Percentiles rank a stretch among this genome's conserved stretches.
phyloP scores from a whole-genome alignment of 2,113 vertebrate species.

The Camelus bactrianus region DNA sequence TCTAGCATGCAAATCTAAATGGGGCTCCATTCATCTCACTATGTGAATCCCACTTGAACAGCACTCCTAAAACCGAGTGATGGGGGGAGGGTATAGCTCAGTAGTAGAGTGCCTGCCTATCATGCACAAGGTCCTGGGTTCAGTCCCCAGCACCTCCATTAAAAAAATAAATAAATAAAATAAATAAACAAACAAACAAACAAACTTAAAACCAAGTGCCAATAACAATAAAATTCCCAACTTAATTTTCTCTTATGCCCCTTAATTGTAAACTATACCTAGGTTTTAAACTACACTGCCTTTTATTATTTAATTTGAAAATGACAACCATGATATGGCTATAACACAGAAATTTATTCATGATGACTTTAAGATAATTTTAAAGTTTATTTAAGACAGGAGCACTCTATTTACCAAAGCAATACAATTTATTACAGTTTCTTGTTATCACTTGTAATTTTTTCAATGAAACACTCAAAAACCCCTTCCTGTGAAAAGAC shows the following conservation, averaged over 20 bases:
- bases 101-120: no score
- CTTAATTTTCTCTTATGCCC: constrained; percentile 2
- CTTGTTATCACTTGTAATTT: constrained; percentile 52
- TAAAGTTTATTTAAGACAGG: constrained; percentile 60
- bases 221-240: not conserved
- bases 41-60: not conserved
- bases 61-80: not conserved
- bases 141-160: no score
- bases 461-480: constrained; percentile 23
- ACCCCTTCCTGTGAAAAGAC: not conserved
- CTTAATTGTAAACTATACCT: constrained; percentile 39
- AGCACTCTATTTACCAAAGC: constrained; percentile 41
- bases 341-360: constrained; percentile 10
- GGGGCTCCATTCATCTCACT: not conserved
- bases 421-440: constrained; percentile 46
- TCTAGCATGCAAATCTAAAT: not conserved
- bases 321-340: not conserved
- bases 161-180: no score
- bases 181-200: no score
- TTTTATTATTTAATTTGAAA: constrained; percentile 20
- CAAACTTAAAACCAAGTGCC: not conserved
- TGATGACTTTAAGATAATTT: constrained; percentile 56
- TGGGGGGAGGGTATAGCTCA: no score
- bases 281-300: not conserved
- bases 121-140: no score